These are phyloP conservation scores for Micromys minutus DNA, from an alignment of 2,113 vertebrate genomes.

Conservation along the genomic window DNA sequence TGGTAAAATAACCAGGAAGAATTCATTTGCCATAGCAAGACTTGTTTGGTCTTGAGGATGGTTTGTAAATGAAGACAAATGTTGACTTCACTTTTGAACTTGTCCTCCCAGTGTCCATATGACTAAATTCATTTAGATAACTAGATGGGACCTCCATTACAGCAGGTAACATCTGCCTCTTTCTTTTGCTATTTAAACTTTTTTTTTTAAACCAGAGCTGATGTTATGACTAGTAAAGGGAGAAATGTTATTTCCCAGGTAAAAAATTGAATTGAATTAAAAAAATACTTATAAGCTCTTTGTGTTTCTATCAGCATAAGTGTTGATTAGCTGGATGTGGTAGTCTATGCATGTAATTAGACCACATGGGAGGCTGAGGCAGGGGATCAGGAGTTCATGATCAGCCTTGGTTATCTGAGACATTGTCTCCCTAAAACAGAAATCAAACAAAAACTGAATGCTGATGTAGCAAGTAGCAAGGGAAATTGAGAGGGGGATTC, in stretches of 20 bases:
- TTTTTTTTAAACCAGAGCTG: not conserved
- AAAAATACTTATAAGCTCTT: not conserved
- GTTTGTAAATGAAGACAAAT: constrained; percentile 53
- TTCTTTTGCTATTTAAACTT: constrained; percentile 48
- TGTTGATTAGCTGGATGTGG: not conserved
- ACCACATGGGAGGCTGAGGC: not conserved
- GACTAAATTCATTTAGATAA: not conserved
- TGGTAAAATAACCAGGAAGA: not conserved
- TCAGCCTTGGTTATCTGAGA: not conserved
- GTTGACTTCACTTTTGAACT: constrained; percentile 19
- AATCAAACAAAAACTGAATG: not conserved
- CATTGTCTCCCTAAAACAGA: not conserved
- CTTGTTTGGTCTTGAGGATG: constrained; percentile 29
- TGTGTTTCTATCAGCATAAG: constrained; percentile 4
- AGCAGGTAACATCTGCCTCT: not conserved
- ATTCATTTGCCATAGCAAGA: not conserved
- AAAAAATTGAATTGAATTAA: constrained; percentile 46
- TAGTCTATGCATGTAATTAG: too few relatives aligned
- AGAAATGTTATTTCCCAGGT: not conserved
- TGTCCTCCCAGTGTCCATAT: not conserved
- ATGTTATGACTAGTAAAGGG: constrained; percentile 8
- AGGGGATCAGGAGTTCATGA: too few relatives aligned
- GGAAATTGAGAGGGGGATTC: not conserved
- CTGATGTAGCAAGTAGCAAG: not conserved
- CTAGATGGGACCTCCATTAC: not conserved